A percentile compares a stretch with the other conserved stretches of the same genome.
These are phyloP conservation scores for Cataglyphis livida DNA, from an alignment of 2,888 invertebrate genomes.

Conservation along the genomic window DNA sequence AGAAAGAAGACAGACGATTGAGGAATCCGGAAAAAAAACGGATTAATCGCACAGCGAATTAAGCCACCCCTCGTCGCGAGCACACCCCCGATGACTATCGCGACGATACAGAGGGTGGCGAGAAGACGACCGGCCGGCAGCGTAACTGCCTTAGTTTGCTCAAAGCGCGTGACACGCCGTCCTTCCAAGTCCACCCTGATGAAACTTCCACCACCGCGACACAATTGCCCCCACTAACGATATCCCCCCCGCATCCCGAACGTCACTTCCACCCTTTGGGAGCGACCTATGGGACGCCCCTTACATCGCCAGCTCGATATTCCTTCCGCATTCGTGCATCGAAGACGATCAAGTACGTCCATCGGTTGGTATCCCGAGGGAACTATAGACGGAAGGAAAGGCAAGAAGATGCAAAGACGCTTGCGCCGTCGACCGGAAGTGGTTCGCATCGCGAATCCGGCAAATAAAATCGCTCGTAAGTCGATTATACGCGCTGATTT, in stretches of 20 bases:
- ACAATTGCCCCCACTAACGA: conserved; percentile 57
- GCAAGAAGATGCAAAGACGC: background rate
- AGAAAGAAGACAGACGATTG: background rate
- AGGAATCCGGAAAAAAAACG: conserved; percentile 12
- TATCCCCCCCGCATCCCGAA: conserved; percentile 38
- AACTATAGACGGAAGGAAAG: background rate
- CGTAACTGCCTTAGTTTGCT: conserved; percentile 64
- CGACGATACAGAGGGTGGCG: conserved; percentile 31
- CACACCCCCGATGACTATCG: conserved; percentile 37
- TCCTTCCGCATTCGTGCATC: conserved; percentile 69
- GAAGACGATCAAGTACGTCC: conserved; percentile 65
- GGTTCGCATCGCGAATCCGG: background rate
- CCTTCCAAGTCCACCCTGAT: conserved; percentile 62
- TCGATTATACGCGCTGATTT: background rate
- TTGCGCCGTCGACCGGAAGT: background rate
- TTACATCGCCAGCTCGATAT: conserved; percentile 62
- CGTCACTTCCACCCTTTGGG: conserved; percentile 47
- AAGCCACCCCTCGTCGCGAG: conserved; percentile 10
- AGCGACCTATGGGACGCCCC: conserved; percentile 2
- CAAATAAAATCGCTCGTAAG: conserved; percentile 24
- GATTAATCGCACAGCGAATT: conserved; percentile 33
- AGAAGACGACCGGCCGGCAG: conserved; percentile 57
- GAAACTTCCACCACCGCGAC: conserved; percentile 60
- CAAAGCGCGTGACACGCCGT: conserved; percentile 70
- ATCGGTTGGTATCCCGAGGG: background rate